Evolutionary conservation across 1,140 invertebrate species (phyloP), one percentile per base, ranked within the genome.

Genomic region (Phthorimaea operculella): DNA sequence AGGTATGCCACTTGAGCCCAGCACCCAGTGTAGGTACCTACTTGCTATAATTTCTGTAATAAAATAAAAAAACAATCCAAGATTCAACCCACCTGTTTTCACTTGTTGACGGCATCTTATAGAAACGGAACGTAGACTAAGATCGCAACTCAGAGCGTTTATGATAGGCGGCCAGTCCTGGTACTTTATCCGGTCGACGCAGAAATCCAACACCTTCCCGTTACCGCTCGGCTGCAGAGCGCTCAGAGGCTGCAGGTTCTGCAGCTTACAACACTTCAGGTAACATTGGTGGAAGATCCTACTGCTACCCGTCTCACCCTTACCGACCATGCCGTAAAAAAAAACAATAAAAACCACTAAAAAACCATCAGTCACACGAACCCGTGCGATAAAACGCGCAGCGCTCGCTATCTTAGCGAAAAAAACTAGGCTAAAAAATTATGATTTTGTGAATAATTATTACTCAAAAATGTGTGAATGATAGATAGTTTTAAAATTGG

Each of bases 121-220:
- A n/a, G 83, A 75, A 15, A 90, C 76, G 17, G 86, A 84, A 65
- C 90, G 88, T 21, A 92, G 79, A 55, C 87, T 89, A 15, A 88
- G 82, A 68, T 92, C 91, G 33, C 88, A 85, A 4, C 89, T 87
- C 1, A 92, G 62, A 0, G 91, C 89, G 56, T 90, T 90, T 21
- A 92, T 63, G 9, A 92, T 89, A 0, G 90, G 90, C n/a, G 79
- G 82, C 91, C 91, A 92, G 51, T 92, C 90, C 36, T 87, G 87
- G 57, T 90, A 87, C 67, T 90, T 92, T 14, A 92, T 86, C 17
- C 90, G 86, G 70, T 92, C 91, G 17, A 88, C 89, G 33, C 87
- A 88, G 61, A 92, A 90, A 57, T 91, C 90, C 51, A 92, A 59
- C 6, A 87, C 71, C 51, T 79, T 82, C 1, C 79, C 80, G 49